These are phyloP conservation scores for Hippopotamyrus pictus DNA, from an alignment of 2,797 vertebrate species.

Conservation along the genomic window DNA sequence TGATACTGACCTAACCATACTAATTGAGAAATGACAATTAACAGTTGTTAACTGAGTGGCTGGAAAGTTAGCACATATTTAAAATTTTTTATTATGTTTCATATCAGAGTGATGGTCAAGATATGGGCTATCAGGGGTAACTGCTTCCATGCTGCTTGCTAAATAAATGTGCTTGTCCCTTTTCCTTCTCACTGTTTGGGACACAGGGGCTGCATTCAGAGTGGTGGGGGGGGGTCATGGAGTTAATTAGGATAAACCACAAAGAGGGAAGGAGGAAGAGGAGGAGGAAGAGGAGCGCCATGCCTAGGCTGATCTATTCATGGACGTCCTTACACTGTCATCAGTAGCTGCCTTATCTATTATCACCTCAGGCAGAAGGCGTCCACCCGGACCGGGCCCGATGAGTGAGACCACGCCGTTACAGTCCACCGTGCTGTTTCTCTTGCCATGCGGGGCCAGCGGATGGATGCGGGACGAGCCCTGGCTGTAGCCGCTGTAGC, in stretches of 20 bases:
- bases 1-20: neutral
- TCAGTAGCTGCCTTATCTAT: slow-evolving; percentile 89
- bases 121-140: neutral
- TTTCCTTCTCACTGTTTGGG: neutral
- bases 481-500: slow-evolving; percentile 96
- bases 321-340: slow-evolving; percentile 59
- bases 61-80: neutral
- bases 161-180: neutral
- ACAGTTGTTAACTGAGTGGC: neutral
- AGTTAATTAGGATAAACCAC: slow-evolving; percentile 16
- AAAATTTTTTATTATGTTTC: neutral
- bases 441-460: slow-evolving; percentile 79
- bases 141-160: neutral
- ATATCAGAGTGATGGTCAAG: neutral
- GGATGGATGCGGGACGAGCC: slow-evolving; percentile 91
- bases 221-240: slow-evolving; percentile 22
- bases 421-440: slow-evolving; percentile 98
- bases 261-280: slow-evolving; percentile 19
- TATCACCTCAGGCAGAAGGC: slow-evolving; percentile 99
- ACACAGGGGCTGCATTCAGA: slow-evolving; percentile 18
- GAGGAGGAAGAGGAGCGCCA: slow-evolving; percentile 43
- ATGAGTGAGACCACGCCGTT: slow-evolving; percentile 98
- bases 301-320: slow-evolving; percentile 80
- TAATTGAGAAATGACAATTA: neutral
- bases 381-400: slow-evolving; percentile 84